Conservation (phyloP, 2,113 vertebrate genomes). For the Trichechus manatus region DNA sequence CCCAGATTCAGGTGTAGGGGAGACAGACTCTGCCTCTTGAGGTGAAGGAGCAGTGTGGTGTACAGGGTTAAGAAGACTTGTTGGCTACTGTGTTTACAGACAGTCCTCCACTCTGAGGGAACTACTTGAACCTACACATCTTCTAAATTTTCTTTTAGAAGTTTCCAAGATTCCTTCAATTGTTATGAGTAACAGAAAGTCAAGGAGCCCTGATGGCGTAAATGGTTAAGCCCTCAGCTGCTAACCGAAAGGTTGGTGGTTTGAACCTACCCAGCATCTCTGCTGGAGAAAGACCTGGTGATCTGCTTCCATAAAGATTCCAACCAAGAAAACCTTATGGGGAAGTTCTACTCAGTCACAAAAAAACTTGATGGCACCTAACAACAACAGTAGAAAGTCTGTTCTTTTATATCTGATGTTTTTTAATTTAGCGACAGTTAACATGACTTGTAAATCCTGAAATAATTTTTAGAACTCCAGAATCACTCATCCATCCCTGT, state of each 20-base stretch:
- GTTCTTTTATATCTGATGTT: neutral
- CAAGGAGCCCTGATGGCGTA: neutral
- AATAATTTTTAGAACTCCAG: neutral
- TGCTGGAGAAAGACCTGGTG: no score
- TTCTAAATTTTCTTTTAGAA: neutral
- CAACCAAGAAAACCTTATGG: no score
- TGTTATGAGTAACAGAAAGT: neutral
- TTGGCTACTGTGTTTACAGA: neutral
- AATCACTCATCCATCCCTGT: neutral
- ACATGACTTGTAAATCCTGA: neutral
- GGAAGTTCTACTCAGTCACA: no score
- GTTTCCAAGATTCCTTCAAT: neutral
- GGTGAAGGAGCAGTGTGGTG: neutral
- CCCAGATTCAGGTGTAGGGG: no score
- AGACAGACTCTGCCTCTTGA: neutral
- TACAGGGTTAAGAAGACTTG: neutral
- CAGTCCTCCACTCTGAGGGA: neutral
- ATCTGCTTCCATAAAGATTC: no score
- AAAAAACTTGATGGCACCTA: neutral
- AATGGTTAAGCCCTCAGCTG: neutral
- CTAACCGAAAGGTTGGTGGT: no score
- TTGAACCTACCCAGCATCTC: no score
- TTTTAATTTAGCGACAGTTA: neutral
- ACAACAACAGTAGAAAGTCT: neutral
- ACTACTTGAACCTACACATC: neutral